Conservation (phyloP, 1,140 invertebrate genomes). For the Orchestia grillus region DNA sequence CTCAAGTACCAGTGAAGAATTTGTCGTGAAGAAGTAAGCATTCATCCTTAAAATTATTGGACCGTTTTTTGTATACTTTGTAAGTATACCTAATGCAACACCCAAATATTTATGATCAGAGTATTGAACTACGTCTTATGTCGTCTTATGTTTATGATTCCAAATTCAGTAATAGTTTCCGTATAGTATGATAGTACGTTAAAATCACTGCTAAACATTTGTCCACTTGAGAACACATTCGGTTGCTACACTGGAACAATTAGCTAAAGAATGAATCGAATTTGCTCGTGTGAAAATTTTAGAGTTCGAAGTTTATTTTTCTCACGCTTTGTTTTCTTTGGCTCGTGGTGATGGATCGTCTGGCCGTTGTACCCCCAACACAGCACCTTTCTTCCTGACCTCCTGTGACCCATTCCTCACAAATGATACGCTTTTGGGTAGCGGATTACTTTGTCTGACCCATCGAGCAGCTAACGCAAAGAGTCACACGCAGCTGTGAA, state of each 20-base stretch:
- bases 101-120: neutral
- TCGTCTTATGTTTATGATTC: neutral
- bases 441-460: neutral
- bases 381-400: neutral
- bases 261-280: neutral
- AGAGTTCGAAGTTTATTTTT: neutral
- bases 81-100: neutral
- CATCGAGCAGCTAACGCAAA: neutral
- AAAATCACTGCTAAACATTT: neutral
- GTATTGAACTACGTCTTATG: neutral
- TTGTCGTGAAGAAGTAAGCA: neutral
- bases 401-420: neutral
- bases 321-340: conserved; percentile 20
- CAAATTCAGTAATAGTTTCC: neutral
- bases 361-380: neutral
- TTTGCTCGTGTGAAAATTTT: neutral
- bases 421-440: neutral
- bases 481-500: neutral
- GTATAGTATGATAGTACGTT: neutral
- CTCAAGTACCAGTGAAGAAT: neutral
- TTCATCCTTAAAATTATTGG: neutral
- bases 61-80: neutral
- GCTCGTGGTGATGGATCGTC: neutral
- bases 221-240: neutral
- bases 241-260: neutral